These are phyloP conservation scores for Oxygymnocypris stewartii DNA, from an alignment of 2,113 vertebrate genomes.

Conservation along the genomic window DNA sequence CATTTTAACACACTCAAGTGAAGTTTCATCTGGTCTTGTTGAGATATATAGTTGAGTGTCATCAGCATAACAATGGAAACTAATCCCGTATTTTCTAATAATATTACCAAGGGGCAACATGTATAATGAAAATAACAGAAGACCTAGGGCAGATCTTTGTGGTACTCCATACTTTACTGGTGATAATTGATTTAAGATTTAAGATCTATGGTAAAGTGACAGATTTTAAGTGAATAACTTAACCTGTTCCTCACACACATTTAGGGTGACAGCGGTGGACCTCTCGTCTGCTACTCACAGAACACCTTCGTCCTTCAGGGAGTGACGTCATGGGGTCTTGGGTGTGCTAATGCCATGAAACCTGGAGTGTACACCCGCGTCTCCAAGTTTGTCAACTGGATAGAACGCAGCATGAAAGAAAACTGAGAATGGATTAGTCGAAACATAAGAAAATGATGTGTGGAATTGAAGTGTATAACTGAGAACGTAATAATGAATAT, in stretches of 20 bases:
- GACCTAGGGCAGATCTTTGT: no score
- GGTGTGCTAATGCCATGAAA: slow-evolving; percentile 90
- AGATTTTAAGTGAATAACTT: background rate
- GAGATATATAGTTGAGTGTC: no score
- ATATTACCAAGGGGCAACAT: no score
- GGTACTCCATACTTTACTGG: no score
- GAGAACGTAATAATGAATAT: background rate
- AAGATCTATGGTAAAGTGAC: background rate
- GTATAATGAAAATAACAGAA: no score
- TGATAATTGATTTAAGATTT: background rate
- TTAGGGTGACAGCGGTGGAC: slow-evolving; percentile 96
- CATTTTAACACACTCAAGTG: no score
- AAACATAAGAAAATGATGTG: background rate
- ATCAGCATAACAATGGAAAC: no score
- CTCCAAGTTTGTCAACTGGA: slow-evolving; percentile 86
- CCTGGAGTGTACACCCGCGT: slow-evolving; percentile 93
- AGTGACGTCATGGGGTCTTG: slow-evolving; percentile 96
- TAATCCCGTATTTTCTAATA: no score
- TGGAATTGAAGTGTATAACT: background rate
- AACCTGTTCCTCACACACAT: slow-evolving; percentile 22
- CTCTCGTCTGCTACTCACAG: slow-evolving; percentile 84
- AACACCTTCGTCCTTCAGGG: slow-evolving; percentile 88
- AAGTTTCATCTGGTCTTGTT: no score
- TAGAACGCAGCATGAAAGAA: slow-evolving; percentile 69
- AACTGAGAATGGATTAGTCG: slow-evolving; percentile 1